Percentiles rank a stretch among this genome's conserved stretches.
These are phyloP conservation scores for Calypte anna DNA, from an alignment of 2,113 vertebrate genomes.

Conservation along the genomic window DNA sequence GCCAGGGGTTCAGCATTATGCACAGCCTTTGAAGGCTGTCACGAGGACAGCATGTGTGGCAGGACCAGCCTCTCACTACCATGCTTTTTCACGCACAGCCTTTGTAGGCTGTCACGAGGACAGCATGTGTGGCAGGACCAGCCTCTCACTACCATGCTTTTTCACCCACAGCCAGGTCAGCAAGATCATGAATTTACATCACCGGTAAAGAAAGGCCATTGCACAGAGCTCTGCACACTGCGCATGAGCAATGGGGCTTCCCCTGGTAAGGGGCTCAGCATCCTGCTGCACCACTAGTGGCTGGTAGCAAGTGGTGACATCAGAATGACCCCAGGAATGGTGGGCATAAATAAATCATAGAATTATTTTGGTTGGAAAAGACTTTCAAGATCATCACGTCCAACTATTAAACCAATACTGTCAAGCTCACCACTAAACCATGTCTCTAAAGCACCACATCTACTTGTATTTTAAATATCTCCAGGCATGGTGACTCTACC, in stretches of 20 bases:
- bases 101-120: too few species aligned
- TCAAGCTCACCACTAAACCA: too few species aligned
- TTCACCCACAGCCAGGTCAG: not conserved
- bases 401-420: too few species aligned
- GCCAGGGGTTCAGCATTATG: accelerated
- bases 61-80: not conserved
- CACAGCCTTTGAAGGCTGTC: not conserved
- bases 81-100: not conserved
- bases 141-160: not conserved
- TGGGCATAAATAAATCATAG: not conserved
- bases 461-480: too few species aligned
- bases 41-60: not conserved
- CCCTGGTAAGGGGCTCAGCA: not conserved
- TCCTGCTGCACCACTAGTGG: not conserved
- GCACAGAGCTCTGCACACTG: not conserved
- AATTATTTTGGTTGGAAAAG: too few species aligned
- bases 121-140: not conserved
- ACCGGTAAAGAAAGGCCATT: not conserved
- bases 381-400: too few species aligned
- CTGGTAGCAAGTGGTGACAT: not conserved
- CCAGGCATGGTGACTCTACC: too few species aligned
- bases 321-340: accelerated
- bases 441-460: too few species aligned
- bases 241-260: accelerated
- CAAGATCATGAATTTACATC: not conserved